phyloP scores from a whole-genome alignment of 1,140 invertebrate genomes.

The Aphelenchoides besseyi region DNA sequence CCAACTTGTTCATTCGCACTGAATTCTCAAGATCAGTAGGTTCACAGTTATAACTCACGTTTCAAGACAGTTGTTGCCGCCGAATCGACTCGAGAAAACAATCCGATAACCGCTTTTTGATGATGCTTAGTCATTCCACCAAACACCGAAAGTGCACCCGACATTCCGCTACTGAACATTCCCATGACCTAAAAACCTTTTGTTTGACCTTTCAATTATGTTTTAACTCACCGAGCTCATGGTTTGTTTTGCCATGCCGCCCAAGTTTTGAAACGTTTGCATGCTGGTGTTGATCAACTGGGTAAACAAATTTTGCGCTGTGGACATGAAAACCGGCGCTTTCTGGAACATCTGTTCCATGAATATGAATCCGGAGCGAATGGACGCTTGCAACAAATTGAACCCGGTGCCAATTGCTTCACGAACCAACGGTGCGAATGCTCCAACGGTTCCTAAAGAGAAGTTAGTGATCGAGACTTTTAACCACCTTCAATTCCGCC shows the following conservation, averaged over 20 bases:
- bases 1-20: background rate
- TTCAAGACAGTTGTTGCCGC: background rate
- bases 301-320: background rate
- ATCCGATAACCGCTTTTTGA: background rate
- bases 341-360: background rate
- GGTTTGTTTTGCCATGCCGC: background rate
- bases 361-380: background rate
- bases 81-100: background rate
- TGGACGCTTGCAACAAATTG: background rate
- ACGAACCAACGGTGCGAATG: background rate
- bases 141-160: background rate
- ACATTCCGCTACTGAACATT: background rate
- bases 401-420: background rate
- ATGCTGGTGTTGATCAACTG: background rate
- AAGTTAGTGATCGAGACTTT: background rate
- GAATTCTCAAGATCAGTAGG: background rate
- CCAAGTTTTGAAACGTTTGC: background rate
- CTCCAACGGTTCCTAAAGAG: background rate
- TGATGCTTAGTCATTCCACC: background rate
- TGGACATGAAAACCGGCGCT: background rate
- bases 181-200: background rate
- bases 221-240: too few relatives aligned
- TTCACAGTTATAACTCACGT: background rate
- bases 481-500: constrained; percentile 1
- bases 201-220: too few relatives aligned